Evolutionary conservation across 1,140 invertebrate species (phyloP).

Genomic region (Calliopsis andreniformis): DNA sequence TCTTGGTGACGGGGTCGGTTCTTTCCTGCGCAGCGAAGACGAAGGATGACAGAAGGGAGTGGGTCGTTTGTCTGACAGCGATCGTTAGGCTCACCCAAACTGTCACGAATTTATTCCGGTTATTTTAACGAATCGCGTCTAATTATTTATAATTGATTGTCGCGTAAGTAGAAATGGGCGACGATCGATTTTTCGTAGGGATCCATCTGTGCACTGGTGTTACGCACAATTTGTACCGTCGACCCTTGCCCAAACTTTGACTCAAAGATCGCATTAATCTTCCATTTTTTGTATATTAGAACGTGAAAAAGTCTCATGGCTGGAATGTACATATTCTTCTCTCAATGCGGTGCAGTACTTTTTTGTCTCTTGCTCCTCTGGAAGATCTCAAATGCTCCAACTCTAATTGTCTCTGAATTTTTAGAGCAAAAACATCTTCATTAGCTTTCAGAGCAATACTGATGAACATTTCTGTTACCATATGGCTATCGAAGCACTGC

Average conservation of each 20-base stretch:
- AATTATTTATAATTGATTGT: slow-evolving; percentile 79
- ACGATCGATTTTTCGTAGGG: slow-evolving; percentile 43
- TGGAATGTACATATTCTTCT: no score
- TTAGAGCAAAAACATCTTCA: background rate
- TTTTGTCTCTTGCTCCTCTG: background rate
- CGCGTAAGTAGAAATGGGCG: background rate
- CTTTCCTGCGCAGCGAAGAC: slow-evolving; percentile 64
- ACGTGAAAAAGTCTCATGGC: slow-evolving; percentile 3
- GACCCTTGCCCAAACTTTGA: slow-evolving; percentile 33
- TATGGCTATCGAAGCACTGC: background rate
- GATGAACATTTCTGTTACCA: slow-evolving; percentile 6
- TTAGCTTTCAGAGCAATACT: slow-evolving; percentile 14
- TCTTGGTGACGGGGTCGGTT: slow-evolving; percentile 78
- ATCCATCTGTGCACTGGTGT: slow-evolving; percentile 38
- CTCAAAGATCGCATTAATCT: slow-evolving; percentile 26
- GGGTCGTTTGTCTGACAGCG: slow-evolving; percentile 56
- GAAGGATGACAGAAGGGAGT: slow-evolving; percentile 41
- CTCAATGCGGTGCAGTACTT: no score
- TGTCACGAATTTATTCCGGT: slow-evolving; percentile 60
- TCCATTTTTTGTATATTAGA: slow-evolving; percentile 16
- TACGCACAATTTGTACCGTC: slow-evolving; percentile 56
- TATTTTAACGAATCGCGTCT: slow-evolving; percentile 77
- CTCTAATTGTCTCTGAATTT: background rate
- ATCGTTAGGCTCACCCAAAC: slow-evolving; percentile 64
- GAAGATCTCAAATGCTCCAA: background rate